phyloP scores from a whole-genome alignment of 2,113 vertebrate genomes.

The Tachysurus vachellii region DNA sequence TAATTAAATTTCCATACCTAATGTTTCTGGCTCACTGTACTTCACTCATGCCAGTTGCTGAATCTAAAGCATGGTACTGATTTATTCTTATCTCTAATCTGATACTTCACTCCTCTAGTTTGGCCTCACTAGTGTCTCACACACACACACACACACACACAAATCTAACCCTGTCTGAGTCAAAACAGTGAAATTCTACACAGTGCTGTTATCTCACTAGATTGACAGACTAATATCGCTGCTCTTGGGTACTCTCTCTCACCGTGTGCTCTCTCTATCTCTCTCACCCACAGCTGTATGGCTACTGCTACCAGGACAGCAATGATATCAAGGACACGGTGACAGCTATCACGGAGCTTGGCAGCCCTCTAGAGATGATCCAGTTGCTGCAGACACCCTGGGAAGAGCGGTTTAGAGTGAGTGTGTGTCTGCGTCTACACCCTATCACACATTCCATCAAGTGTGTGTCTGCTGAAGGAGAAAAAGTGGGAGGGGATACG shows the following conservation, averaged over 20 bases:
- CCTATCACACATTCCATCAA: slow-evolving; percentile 47
- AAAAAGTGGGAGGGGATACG: neutral
- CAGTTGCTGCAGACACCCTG: slow-evolving; percentile 88
- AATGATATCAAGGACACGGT: slow-evolving; percentile 84
- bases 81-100: slow-evolving; percentile 37
- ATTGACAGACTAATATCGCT: slow-evolving; percentile 31
- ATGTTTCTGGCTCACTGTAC: neutral
- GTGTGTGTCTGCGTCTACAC: slow-evolving; percentile 55
- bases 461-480: slow-evolving; percentile 38
- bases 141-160: neutral
- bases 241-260: neutral
- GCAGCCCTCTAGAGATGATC: slow-evolving; percentile 89
- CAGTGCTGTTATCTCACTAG: slow-evolving; percentile 33
- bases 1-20: slow-evolving; percentile 32
- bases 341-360: slow-evolving; percentile 89
- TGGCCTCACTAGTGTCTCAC: neutral
- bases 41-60: slow-evolving; percentile 9
- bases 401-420: slow-evolving; percentile 89
- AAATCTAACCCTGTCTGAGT: slow-evolving; percentile 6
- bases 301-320: slow-evolving; percentile 88
- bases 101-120: slow-evolving; percentile 13
- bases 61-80: slow-evolving; percentile 19
- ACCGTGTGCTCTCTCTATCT: neutral
- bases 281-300: slow-evolving; percentile 78
- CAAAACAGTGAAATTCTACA: slow-evolving; percentile 50